Evolutionary conservation across 2,113 vertebrate species (phyloP).

Genomic region (Corvus moneduloides): DNA sequence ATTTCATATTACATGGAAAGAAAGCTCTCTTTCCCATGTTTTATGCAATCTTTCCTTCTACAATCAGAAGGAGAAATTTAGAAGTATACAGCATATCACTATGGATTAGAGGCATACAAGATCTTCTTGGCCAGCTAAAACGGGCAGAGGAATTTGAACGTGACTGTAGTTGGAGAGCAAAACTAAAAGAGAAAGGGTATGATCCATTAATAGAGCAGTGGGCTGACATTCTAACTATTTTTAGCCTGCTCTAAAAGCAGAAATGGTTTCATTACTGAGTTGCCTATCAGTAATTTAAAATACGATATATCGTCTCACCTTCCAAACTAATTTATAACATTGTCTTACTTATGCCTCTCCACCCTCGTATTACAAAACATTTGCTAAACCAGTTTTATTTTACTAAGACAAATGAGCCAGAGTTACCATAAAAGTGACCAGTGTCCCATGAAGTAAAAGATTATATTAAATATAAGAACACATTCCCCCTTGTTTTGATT

Average conservation of each 20-base stretch:
- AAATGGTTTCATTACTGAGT: background rate
- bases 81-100: background rate
- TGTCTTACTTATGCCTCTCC: background rate
- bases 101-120: background rate
- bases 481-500: background rate
- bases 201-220: background rate
- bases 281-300: background rate
- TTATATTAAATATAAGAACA: background rate
- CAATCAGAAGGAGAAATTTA: background rate
- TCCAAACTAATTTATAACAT: background rate
- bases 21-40: background rate
- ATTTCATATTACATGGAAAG: background rate
- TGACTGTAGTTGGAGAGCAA: background rate
- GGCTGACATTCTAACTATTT: background rate
- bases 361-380: background rate
- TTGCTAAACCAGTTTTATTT: background rate
- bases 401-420: background rate
- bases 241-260: background rate
- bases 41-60: background rate
- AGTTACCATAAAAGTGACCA: background rate
- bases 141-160: background rate
- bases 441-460: background rate
- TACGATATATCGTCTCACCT: background rate
- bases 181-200: background rate
- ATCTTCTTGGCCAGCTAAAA: background rate